Evolutionary conservation across 2,888 invertebrate species (phyloP), one percentile per base, ranked within the genome.

Genomic region (Erebia epiphron): DNA sequence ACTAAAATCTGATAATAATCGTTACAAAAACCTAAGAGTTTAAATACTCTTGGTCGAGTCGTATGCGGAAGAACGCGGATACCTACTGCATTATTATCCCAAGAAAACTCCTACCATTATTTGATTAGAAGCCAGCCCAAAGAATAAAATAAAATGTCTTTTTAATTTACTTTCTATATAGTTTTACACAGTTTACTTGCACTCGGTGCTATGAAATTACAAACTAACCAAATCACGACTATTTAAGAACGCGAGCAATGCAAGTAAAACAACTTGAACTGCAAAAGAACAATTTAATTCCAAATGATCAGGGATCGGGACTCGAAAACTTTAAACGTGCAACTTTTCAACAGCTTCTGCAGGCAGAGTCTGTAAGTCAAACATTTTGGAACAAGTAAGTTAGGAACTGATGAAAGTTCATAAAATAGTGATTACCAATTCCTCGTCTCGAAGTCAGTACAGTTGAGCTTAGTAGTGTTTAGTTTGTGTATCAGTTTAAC

Each of bases 271-370:
- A 26, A 26, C 26, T 26, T 3, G 10, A 58, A 41, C 35, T 41
- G 10, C 43, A 43, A 43, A 8, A 16, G 60, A 60, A 43, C 16
- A 41, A 26, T 26, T 60, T 60, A 60, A 60, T 60, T 60, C 16
- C 10, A 60, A 60, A 60, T 58, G 16, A 10, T 43, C 43, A 41
- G 43, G 2, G 41, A n/a, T 5, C 16, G 60, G 43, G 9, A 16
- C 8, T n/a, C 7, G 52, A 52, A 52, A 60, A 43, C 8, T 60
- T 60, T 60, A 16, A 60, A 26, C 16, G 41, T 41, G n/a, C 14
- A 60, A 60, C 16, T 60, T 60, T 57, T 60, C 41, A n/a, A 5
- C 41, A 41, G 60, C 41, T 16, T 57, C 16, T 16, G 2, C 21
- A 21, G 43, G 41, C 41, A 41, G 41, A 26, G 26, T 60, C 16